Evolutionary conservation across 1,140 invertebrate genomes (phyloP), one percentile per base, ranked within the genome.

Genomic region (Euwallacea similis): DNA sequence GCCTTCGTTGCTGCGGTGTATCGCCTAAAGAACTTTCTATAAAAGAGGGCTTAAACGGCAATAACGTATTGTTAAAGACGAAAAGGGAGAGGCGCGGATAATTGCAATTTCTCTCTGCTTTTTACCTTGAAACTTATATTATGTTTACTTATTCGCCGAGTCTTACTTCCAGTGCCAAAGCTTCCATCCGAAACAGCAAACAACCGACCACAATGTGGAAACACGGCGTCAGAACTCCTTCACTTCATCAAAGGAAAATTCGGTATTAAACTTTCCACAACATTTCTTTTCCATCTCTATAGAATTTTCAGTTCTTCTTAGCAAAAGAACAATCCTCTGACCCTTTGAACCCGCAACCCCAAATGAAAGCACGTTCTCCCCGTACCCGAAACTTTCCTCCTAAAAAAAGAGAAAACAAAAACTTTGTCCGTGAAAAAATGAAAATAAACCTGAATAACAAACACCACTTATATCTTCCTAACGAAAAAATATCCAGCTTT

Each of bases 371-470:
- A 33, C 21, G 21, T 33, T 33, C 21, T 33, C 21, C 21, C 21
- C 50, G 43, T 47, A 62, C 46, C 46, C 47, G 50, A 65, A 70
- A 70, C 60, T 70, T 70, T 65, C 21, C 60, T 10, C 61, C 42
- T 21, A 15, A 50, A 56, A 70, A 70, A 70, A 41, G 42, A 15
- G 58, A 55, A 70, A 64, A 60, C 50, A 70, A 70, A 70, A 70
- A 70, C 61, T 70, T 62, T 64, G 64, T 70, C 61, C 21, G 69
- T 62, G 54, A 71, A 71, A 71, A 71, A 71, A 66, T 71, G 63
- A 71, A 71, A 71, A 71, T 71, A 71, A 71, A 71, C 69, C 69
- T 59, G 69, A 70, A 70, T 66, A 71, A 71, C 69, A 66, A 71
- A 71, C 69, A 71, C 69, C 69, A 71, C 69, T 71, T 71, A 71